Evolutionary conservation across 2,113 vertebrate genomes (phyloP), one percentile per base, ranked within the genome.

Genomic region (Tympanuchus pallidicinctus): DNA sequence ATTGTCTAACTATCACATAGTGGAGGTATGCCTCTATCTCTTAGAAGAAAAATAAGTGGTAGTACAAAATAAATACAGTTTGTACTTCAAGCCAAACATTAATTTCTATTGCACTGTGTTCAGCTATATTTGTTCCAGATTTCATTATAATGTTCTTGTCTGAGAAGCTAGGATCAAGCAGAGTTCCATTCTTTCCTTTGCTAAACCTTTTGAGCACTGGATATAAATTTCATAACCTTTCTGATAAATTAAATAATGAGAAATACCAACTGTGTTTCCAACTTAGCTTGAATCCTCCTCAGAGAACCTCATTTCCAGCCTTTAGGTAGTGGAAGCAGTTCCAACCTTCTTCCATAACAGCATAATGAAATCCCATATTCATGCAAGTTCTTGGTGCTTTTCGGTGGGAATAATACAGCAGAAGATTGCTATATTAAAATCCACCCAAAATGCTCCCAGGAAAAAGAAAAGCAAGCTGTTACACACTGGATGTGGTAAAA

Each of bases 201-300:
- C 25, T 71, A 30, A 20, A 72, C 12, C 32, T 92, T 60, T 27
- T 0, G 4, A 50, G 45, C 11, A 36, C 43, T 72, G 71, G 65
- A 59, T 92, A 69, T 59, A 92, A 81, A 86, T 93, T 84, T 48
- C 2, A 0, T 65, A 77, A 72, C 79, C 56, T 94, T 95, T 91
- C 52, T 87, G 34, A 43, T 91, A 74, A 67, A 70, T 91, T 81
- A 88, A 94, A 85, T 90, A 82, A 89, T 69, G 54, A 85, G 72
- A 80, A 80, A 71, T 83, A 88, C 48, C 76, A 78, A 42, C 70
- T 85, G 16, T 84, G 60, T 76, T 95, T 86, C 76, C 54, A 91
- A 12, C 36, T 91, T 45, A 75, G 60, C 54, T 63, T n/a, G 20
- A 63, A 74, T 94, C 27, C 27, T 95, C 42, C 57, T 74, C 56